Conservation (phyloP, 1,140 invertebrate genomes). For the Whitmania pigra region DNA sequence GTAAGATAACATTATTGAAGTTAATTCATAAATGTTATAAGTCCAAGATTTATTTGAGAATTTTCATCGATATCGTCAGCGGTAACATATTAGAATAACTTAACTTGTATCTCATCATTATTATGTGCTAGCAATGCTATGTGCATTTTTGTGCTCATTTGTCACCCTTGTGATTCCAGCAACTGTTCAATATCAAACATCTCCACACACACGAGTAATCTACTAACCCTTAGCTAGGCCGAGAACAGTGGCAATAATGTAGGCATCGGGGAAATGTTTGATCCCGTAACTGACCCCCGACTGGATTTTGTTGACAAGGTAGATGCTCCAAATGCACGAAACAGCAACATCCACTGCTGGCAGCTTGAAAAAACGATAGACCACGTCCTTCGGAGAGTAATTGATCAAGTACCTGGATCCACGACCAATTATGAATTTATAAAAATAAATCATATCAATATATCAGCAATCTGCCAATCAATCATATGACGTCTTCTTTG, state of each 20-base stretch:
- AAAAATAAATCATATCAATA: too few relatives aligned
- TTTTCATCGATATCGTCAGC: too few relatives aligned
- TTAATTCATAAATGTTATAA: too few relatives aligned
- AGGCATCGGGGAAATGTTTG: slow-evolving; percentile 90
- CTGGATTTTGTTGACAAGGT: slow-evolving; percentile 88
- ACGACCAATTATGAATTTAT: too few relatives aligned
- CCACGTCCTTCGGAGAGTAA: slow-evolving; percentile 93
- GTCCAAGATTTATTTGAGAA: too few relatives aligned
- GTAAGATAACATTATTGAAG: too few relatives aligned
- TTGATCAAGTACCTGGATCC: slow-evolving; percentile 83
- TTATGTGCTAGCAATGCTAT: not conserved
- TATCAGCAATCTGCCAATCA: too few relatives aligned
- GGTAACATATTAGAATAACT: too few relatives aligned
- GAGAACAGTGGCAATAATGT: slow-evolving; percentile 88
- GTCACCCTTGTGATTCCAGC: not conserved
- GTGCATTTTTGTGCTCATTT: not conserved
- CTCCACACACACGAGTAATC: not conserved
- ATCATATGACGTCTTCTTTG: too few relatives aligned
- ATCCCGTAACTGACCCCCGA: slow-evolving; percentile 91
- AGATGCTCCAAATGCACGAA: slow-evolving; percentile 85
- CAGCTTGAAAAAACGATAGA: slow-evolving; percentile 89
- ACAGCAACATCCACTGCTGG: slow-evolving; percentile 82
- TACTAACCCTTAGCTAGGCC: slow-evolving; percentile 74
- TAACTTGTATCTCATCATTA: too few relatives aligned
- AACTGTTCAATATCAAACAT: not conserved